Evolutionary conservation across 2,888 invertebrate genomes (phyloP), one percentile per base, ranked within the genome.

Genomic region (Dyspetes luteomarginatus): DNA sequence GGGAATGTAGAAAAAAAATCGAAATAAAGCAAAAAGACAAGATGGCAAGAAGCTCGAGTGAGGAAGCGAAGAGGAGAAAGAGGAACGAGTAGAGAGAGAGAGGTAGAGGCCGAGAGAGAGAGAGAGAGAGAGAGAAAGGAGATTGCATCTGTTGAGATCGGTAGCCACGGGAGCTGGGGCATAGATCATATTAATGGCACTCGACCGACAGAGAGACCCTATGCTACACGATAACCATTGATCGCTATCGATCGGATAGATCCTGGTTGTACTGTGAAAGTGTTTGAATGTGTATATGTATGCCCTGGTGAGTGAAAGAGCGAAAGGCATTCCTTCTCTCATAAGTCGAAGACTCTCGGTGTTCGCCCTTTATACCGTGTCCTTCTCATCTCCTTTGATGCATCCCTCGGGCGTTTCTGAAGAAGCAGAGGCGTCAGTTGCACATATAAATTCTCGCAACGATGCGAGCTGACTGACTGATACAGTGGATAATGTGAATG

Each of bases 131-230:
- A 45, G 28, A 30, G 67, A 60, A 71, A 83, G 76, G 45, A 79
- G 83, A 82, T 83, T 83, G 75, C 78, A 89, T 90, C 88, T 88
- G 81, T 74, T 82, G 48, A 85, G 85, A 87, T 88, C 88, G 86
- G 90, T 90, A 89, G 90, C 88, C 87, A 86, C 89, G 82, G 89
- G 89, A 91, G 89, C 90, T 83, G 82, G 79, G 84, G 85, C 87
- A 88, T 91, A 91, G 91, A 91, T 91, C 91, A 91, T 90, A 89
- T 90, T 91, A 90, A 91, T 91, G 89, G 88, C 85, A 86, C 85
- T 81, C 72, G 69, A 65, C 69, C 83, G 85, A 83, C 83, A 79
- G 82, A 82, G 80, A 83, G 64, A 77, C 77, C 82, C 78, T 69
- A 82, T 73, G 48, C 71, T 69, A 74, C 52, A 69, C 78, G 85